Evolutionary conservation across 1,140 invertebrate species (phyloP).

Genomic region (Hycleus phaleratus): DNA sequence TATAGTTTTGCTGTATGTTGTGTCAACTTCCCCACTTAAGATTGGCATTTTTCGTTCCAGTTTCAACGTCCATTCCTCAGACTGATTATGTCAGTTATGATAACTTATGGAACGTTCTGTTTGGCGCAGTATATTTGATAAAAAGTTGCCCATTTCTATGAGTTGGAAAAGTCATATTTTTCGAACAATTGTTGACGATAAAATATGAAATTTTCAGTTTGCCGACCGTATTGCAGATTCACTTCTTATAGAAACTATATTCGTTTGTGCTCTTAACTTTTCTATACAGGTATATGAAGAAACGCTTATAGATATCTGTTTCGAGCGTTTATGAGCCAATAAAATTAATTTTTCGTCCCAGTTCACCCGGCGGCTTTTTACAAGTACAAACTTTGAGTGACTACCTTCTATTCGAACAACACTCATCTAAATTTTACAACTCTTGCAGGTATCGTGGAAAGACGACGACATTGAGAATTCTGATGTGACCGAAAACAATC

Average conservation of each 20-base stretch:
- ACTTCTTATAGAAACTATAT: too few species aligned
- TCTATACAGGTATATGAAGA: too few species aligned
- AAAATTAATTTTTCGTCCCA: slow-evolving; percentile 9
- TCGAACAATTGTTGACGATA: neutral
- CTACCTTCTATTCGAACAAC: neutral
- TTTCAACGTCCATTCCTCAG: too few species aligned
- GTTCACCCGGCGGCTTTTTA: slow-evolving; percentile 2
- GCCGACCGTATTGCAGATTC: too few species aligned
- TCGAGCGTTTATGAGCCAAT: slow-evolving; percentile 14
- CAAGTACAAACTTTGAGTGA: slow-evolving; percentile 9
- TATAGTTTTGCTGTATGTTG: neutral
- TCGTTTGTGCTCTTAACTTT: too few species aligned
- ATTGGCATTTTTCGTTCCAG: too few species aligned
- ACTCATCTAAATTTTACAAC: slow-evolving; percentile 18
- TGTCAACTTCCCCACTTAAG: neutral
- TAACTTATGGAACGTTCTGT: too few species aligned
- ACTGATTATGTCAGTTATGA: too few species aligned
- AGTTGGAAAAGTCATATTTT: too few species aligned
- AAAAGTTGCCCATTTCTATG: too few species aligned
- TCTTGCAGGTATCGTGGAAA: slow-evolving; percentile 15
- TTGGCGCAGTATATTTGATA: too few species aligned
- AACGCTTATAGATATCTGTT: slow-evolving; percentile 3
- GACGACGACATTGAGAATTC: slow-evolving; percentile 3
- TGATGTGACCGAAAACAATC: neutral
- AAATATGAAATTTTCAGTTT: too few species aligned